A percentile compares a stretch with the other conserved stretches of the same genome.
These are phyloP conservation scores for Astyanax mexicanus DNA, from an alignment of 2,797 vertebrate genomes.

Conservation along the genomic window DNA sequence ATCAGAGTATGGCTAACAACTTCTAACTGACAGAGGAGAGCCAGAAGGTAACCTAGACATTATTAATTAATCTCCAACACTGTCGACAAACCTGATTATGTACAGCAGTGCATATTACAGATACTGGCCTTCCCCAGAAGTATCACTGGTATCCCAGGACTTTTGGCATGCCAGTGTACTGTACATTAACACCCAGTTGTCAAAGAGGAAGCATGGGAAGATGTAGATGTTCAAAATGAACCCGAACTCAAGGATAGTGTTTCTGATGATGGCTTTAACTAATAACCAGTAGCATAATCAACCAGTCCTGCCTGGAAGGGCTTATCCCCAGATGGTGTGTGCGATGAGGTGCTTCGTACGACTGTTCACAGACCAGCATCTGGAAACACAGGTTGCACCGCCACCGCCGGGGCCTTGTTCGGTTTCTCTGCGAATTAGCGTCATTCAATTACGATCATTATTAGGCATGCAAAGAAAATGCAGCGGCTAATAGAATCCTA, in stretches of 20 bases:
- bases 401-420: conserved; percentile 75
- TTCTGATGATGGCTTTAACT: conserved; percentile 70
- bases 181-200: too few relatives aligned
- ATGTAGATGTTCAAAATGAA: too few relatives aligned
- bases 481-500: conserved; percentile 77
- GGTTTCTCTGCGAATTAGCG: conserved; percentile 78
- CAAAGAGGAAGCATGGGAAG: too few relatives aligned
- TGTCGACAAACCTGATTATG: too few relatives aligned
- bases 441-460: conserved; percentile 84
- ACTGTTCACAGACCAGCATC: conserved; percentile 80
- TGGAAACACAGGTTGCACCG: conserved; percentile 82
- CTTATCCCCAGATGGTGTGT: conserved; percentile 77
- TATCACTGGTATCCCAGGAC: too few relatives aligned
- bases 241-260: conserved; percentile 54
- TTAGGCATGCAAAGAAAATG: conserved; percentile 75
- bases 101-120: too few relatives aligned
- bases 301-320: conserved; percentile 73
- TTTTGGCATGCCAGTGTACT: too few relatives aligned
- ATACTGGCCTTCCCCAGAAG: too few relatives aligned
- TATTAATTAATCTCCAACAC: too few relatives aligned
- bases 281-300: conserved; percentile 68
- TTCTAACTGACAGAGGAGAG: too few relatives aligned
- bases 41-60: too few relatives aligned
- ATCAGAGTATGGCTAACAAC: too few relatives aligned
- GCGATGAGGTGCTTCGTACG: conserved; percentile 78